Evolutionary conservation across 2,797 vertebrate genomes (phyloP).

Genomic region (Rousettus madagascariensis): DNA sequence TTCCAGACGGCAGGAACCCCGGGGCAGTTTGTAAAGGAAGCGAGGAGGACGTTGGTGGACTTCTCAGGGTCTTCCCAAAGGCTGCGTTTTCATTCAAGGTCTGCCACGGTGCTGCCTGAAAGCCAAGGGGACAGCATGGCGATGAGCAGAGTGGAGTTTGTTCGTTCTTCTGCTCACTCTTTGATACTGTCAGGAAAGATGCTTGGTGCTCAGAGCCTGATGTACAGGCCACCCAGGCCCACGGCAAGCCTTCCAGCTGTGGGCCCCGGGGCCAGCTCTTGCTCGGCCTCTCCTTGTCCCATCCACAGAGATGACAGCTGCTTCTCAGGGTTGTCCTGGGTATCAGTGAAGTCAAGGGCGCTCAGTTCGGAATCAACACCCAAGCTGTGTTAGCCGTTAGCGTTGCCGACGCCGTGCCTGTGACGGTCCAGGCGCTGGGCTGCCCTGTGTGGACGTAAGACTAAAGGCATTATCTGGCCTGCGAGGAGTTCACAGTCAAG

Average conservation of each 20-base stretch:
- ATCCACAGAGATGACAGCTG: fast-evolving
- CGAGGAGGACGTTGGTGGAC: not conserved
- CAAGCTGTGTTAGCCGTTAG: not conserved
- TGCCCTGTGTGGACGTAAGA: not conserved
- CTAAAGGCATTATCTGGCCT: fast-evolving
- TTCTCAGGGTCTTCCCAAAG: not conserved
- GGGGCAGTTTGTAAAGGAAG: not conserved
- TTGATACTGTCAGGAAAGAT: not conserved
- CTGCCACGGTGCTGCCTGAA: not conserved
- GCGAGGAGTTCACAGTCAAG: not conserved
- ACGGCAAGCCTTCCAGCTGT: not conserved
- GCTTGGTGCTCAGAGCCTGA: not conserved
- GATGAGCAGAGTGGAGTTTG: not conserved
- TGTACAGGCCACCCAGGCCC: no score
- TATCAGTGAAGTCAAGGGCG: not conserved
- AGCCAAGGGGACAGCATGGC: not conserved
- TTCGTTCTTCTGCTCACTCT: not conserved
- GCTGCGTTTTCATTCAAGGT: not conserved
- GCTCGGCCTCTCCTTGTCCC: not conserved
- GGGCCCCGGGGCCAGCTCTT: no score
- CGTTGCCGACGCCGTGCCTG: no score
- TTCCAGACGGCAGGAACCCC: not conserved
- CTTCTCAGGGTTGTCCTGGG: not conserved
- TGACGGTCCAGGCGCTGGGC: not conserved
- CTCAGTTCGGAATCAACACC: not conserved